Base-by-base conservation (phyloP, 2,888 invertebrate species). In the Timema cristinae region DNA sequence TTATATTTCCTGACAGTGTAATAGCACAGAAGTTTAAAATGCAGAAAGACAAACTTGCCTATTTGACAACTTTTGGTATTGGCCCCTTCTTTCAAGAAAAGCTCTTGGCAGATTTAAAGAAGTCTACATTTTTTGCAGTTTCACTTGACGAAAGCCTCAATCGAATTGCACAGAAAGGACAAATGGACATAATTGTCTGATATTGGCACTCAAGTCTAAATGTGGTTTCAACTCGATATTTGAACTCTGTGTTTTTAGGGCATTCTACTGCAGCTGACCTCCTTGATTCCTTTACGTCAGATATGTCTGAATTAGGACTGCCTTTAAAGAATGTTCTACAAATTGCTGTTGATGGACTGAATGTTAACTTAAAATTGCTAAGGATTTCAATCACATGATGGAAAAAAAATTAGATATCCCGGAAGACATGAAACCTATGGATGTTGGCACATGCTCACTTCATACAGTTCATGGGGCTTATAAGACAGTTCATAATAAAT, bases 381-480 rank as follows among this genome's bases (percentile, higher is more conserved):
- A 16, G 63, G 63, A 63, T 32, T 16, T 63, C 47, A 63, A 7
- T 9, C 47, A 63, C 47, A 63, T 32, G 7, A 63, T 63, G 63
- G 32, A 63, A 63, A n/a, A 1, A 63, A 47, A 13, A 16, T 8
- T 13, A 63, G 5, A 63, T 47, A 63, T 5, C 9, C 11, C 10
- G 16, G 63, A 32, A 32, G 63, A 32, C 47, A 63, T 1, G 63
- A 63, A 32, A 63, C n/a, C 48, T 10, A 63, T 63, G 16, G 47
- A 63, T 47, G 63, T 63, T 16, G 63, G 63, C 32, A 63, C 63
- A 11, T 63, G 63, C 16, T 63, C 63, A 2, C 63, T 63, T 32
- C 47, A 63, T 47, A 63, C 16, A 13, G 63, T 63, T 47, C 63
- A 63, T 63, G 63, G 63, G 32, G 63, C 63, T 63, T 63, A 63